Evolutionary conservation across 35 echinoderm and acorn worm species (phyloP).

Genomic region (Apostichopus japonicus): DNA sequence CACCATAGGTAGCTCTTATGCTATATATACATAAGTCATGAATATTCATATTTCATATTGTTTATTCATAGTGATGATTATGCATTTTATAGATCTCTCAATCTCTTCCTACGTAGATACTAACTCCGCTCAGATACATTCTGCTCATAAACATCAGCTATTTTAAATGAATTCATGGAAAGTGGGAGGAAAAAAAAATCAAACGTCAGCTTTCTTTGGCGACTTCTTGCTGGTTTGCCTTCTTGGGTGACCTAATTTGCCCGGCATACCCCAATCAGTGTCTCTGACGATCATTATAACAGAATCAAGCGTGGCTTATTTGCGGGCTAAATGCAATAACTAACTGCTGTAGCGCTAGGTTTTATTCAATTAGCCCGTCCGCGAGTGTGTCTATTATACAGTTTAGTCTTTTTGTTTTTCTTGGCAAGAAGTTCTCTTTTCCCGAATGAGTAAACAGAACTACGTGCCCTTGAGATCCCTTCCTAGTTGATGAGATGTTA

Average conservation of each 20-base stretch:
- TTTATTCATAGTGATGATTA: too few relatives aligned
- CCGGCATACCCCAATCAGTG: not conserved
- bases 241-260: conserved; percentile 23
- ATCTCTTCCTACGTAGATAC: too few relatives aligned
- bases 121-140: too few relatives aligned
- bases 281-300: conserved; percentile 44
- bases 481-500: conserved; percentile 1
- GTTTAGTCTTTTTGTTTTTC: not conserved
- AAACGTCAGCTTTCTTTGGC: not conserved
- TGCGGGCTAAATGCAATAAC: conserved; percentile 31
- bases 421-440: not conserved
- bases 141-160: too few relatives aligned
- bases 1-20: too few relatives aligned
- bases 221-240: conserved; percentile 16
- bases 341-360: conserved; percentile 18
- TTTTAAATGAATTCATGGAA: too few relatives aligned
- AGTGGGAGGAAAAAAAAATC: too few relatives aligned
- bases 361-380: conserved; percentile 41
- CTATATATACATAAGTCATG: too few relatives aligned
- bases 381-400: conserved; percentile 5
- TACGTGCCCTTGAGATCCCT: not conserved
- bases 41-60: too few relatives aligned
- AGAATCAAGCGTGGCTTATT: conserved; percentile 47
- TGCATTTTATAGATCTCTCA: too few relatives aligned
- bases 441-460: not conserved